phyloP scores from a whole-genome alignment of 2,888 invertebrate species.

The Ellobium chinense region DNA sequence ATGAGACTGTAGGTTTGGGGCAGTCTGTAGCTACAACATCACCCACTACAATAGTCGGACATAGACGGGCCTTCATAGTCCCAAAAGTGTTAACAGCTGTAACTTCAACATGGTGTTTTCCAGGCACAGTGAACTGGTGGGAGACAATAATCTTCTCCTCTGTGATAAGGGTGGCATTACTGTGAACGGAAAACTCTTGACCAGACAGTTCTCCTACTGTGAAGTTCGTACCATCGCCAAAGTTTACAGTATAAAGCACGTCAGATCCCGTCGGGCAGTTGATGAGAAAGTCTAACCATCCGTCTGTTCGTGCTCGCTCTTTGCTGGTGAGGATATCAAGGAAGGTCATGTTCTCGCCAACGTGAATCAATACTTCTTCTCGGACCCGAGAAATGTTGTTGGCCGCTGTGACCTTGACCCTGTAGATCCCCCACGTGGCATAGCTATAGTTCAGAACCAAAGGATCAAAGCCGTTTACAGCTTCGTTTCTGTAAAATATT shows the following conservation, averaged over 20 bases:
- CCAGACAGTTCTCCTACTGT: slow-evolving; percentile 44
- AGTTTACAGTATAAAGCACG: slow-evolving; percentile 63
- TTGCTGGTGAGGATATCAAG: slow-evolving; percentile 64
- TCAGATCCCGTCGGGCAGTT: slow-evolving; percentile 70
- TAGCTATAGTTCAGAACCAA: slow-evolving; percentile 64
- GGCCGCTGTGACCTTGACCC: slow-evolving; percentile 63
- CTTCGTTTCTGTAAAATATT: slow-evolving; percentile 38
- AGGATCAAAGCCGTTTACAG: slow-evolving; percentile 54
- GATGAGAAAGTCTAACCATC: slow-evolving; percentile 60
- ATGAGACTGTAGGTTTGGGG: slow-evolving; percentile 36
- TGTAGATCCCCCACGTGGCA: slow-evolving; percentile 73
- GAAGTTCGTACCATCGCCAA: slow-evolving; percentile 66
- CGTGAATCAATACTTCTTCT: slow-evolving; percentile 61
- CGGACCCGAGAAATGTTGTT: slow-evolving; percentile 69
- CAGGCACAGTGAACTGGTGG: slow-evolving; percentile 59
- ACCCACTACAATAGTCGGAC: slow-evolving; percentile 68
- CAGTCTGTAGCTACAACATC: slow-evolving; percentile 26
- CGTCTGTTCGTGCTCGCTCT: slow-evolving; percentile 57
- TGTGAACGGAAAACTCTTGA: slow-evolving; percentile 15
- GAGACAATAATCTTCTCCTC: slow-evolving; percentile 51
- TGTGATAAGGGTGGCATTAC: slow-evolving; percentile 6
- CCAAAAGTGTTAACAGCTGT: slow-evolving; percentile 68
- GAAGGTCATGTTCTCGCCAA: slow-evolving; percentile 71
- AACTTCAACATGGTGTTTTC: slow-evolving; percentile 63
- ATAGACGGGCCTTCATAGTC: slow-evolving; percentile 60